Base-by-base conservation (phyloP, 2,797 vertebrate genomes). In the Bradypus variegatus region DNA sequence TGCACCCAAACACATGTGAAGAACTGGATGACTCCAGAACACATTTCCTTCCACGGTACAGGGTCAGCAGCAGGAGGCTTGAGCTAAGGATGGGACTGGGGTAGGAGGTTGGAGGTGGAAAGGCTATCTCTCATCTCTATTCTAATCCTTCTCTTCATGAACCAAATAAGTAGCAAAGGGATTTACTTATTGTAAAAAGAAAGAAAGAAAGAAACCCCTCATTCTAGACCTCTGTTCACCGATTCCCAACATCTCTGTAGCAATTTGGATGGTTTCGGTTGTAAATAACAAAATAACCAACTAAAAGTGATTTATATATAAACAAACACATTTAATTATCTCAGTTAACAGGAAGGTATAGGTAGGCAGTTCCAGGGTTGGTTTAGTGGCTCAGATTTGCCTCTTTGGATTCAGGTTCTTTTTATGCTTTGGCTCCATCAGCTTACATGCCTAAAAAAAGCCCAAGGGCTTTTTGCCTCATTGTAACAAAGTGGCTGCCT, bases 281-380 rank as follows among this genome's bases (percentile, higher is more conserved):
- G 13, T 36, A 85, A 87, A 23, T 75, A 41, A 88, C 86, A 58
- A 91, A 94, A 96, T 81, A 82, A 15, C 3, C 62, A 86, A 58
- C n/a, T 76, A 69, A 73, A 89, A 87, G 13, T 48, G 78, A 19
- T 55, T 92, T 90, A 67, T 80, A n/a, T 19, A 21, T 48, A 31
- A 36, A 95, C 38, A 92, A 93, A 84, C 13, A 55, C 48, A 83
- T 94, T 95, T 93, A 91, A 93, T 94, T 29, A 75, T 93, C n/a
- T 90, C 45, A 58, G 2, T 81, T 84, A 87, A 92, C 1, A 94
- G 81, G 81, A 91, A 89, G 31, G 80, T 89, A 70, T 38, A 93
- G 14, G 33, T 72, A 88, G 31, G 25, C 70, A 21, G 48, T 84
- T 79, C 62, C 50, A 83, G 23, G 23, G 7, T 58, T 76, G 27